Base-by-base conservation (phyloP, 2,888 invertebrate genomes). In the Myathropa florea region DNA sequence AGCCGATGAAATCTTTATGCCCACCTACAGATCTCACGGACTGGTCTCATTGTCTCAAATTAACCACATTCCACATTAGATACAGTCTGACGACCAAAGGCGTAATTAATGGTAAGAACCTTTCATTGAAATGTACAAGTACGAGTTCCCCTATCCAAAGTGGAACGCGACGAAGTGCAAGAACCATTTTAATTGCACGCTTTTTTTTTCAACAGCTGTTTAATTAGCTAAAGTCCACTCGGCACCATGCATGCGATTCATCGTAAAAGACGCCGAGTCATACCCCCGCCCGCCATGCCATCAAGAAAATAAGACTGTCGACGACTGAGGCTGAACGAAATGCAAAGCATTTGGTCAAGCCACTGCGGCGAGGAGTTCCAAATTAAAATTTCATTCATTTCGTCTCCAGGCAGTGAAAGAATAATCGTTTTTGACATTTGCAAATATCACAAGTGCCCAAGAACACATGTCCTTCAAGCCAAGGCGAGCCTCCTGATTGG, bases 171-270 rank as follows among this genome's bases (percentile, higher is more conserved):
- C 67, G 67, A 59, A 81, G 33, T 82, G 61, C 46, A 64, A 76
- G 76, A 28, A 46, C 53, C 68, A 82, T 76, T 76, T 82, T 82
- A 82, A 82, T 82, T 71, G 21, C 64, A 61, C 64, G 33, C 57
- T 68, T 75, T 90, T 91, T 90, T 91, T 18, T 46, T 46, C 91
- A 92, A 92, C 92, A 92, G 92, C 91, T 92, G 92, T 91, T 92
- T 91, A 92, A 92, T 92, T 92, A 91, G 91, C 90, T 91, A 91
- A 92, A 91, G 70, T 71, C 57, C 63, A 57, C 46, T 73, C 18
- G 7, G 61, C 67, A 10, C 2, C 61, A 2, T 53, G 36, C 81
- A 73, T 81, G 76, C 72, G 59, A 77, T 36, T 53, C 70, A 39
- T 9, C 24, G 39, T 24, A 30, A 61, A 57, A 65, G 53, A 24